Base-by-base conservation (phyloP, 2,797 vertebrate species). In the Apogon talboti region DNA sequence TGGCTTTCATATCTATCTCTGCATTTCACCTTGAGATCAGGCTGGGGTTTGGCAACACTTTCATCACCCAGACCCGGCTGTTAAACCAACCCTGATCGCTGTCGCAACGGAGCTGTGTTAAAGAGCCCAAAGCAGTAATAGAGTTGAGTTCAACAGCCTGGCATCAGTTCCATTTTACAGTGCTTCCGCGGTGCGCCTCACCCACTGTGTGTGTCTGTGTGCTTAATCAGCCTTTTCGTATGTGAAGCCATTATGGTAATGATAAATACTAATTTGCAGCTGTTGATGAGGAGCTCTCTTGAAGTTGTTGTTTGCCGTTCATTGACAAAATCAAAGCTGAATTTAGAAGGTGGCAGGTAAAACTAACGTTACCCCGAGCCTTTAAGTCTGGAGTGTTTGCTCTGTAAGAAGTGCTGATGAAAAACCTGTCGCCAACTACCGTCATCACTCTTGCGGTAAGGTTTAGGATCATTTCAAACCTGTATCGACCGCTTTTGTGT, bases 1-100 rank as follows among this genome's bases (percentile, higher is more conserved):
- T 81, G 72, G 48, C 82, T 89, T 90, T 87, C 76, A 85, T 85
- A 84, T 87, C 71, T 86, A 85, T 90, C 81, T 78, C 73, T 66
- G 82, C 63, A 53, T 66, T 81, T 87, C 86, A 89, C 88, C 86
- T 91, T 87, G 83, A 87, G 78, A 82, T 87, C 83, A 60, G 73
- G 40, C 65, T 66, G 55, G 46, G 61, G 47, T 74, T 84, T 85
- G 74, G 87, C 79, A 84, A 87, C 66, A 56, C 81, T 85, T 88
- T 84, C 79, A 76, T 89, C 88, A 84, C 79, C 53, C 78, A 71
- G 53, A 70, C 50, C 60, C 14, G 44, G 51, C 76, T 83, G 69
- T 84, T 88, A 49, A 75, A 85, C 64, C 71, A 56, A 56, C 66
- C 71, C 68, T 71, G 68, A 86, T 88, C 65, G 56, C 68, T 81